These are phyloP conservation scores for Haemorhous mexicanus DNA, from an alignment of 2,113 vertebrate genomes.

Conservation along the genomic window DNA sequence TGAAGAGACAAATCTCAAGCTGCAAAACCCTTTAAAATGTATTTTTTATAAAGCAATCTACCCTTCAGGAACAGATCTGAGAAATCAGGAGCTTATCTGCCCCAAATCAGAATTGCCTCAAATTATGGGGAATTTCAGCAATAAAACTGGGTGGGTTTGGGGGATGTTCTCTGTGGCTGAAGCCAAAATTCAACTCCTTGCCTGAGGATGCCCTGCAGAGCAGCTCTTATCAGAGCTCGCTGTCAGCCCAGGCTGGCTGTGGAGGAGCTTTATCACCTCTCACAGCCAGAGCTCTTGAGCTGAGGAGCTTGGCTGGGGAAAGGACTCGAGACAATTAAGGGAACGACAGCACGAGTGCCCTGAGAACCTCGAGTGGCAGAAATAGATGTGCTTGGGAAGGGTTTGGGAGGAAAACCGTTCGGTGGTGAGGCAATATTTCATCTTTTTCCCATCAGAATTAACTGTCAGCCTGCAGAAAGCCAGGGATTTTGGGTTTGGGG, in stretches of 20 bases:
- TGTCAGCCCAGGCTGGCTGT: not conserved
- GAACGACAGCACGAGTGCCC: not conserved
- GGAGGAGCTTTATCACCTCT: conserved; percentile 12
- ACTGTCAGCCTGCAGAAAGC: not conserved
- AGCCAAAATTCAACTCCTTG: not conserved
- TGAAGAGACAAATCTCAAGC: fast-evolving
- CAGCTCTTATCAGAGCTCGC: not conserved
- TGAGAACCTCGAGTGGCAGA: not conserved
- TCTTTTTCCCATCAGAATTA: not conserved
- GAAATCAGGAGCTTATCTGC: not conserved
- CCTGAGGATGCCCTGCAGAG: not conserved
- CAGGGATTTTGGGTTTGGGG: no score
- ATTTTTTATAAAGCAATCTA: not conserved
- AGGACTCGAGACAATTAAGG: conserved; percentile 13
- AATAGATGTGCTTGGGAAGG: not conserved
- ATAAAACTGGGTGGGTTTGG: not conserved
- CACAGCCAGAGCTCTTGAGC: conserved; percentile 31
- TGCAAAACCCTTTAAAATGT: not conserved
- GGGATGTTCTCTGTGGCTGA: not conserved
- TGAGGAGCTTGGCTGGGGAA: conserved; percentile 20
- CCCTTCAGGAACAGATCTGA: not conserved
- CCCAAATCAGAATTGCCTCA: not conserved
- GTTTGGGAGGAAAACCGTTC: not conserved
- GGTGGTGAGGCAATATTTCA: not conserved
- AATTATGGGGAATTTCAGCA: not conserved